A percentile compares a stretch with the other conserved stretches of the same genome.
These are phyloP conservation scores for Rotaria socialis DNA, from an alignment of 2,888 invertebrate genomes.

Conservation along the genomic window DNA sequence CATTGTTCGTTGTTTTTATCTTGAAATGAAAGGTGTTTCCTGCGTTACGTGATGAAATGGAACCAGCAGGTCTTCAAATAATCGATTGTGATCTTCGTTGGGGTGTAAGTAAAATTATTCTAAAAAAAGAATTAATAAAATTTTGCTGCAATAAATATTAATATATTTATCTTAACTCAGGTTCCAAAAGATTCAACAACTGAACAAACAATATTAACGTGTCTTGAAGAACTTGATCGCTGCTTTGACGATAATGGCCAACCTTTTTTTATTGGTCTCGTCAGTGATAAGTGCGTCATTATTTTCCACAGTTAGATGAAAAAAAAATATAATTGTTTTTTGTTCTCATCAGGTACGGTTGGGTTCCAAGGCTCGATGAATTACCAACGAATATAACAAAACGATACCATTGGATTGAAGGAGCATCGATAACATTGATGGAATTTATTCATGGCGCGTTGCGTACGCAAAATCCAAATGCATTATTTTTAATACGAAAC, in stretches of 20 bases:
- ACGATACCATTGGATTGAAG: conserved; percentile 54
- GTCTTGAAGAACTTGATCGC: conserved; percentile 56
- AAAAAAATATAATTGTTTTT: too few relatives aligned
- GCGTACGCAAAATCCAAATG: conserved; percentile 53
- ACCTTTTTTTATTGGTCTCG: conserved; percentile 55
- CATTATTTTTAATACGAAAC: conserved; percentile 53
- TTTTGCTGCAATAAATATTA: too few relatives aligned
- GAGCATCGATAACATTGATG: conserved; percentile 57
- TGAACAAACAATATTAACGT: conserved; percentile 53
- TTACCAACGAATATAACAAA: conserved; percentile 51
- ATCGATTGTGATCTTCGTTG: conserved; percentile 59
- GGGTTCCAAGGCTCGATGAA: conserved; percentile 53
- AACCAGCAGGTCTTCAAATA: conserved; percentile 51
- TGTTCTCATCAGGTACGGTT: conserved; percentile 53
- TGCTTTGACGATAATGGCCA: conserved; percentile 53
- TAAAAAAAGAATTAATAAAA: too few relatives aligned
- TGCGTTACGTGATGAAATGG: conserved; percentile 55
- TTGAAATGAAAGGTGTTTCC: conserved; percentile 51
- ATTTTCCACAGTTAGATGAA: not conserved
- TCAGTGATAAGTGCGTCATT: conserved; percentile 52
- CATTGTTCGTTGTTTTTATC: not conserved
- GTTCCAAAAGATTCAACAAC: conserved; percentile 55
- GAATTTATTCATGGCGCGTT: conserved; percentile 56
- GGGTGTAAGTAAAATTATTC: conserved; percentile 50
- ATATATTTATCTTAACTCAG: not conserved